These are phyloP conservation scores for Hydractinia symbiolongicarpus DNA, from an alignment of 30 jellyfish, hydroid and myxozoan species.

Conservation along the genomic window DNA sequence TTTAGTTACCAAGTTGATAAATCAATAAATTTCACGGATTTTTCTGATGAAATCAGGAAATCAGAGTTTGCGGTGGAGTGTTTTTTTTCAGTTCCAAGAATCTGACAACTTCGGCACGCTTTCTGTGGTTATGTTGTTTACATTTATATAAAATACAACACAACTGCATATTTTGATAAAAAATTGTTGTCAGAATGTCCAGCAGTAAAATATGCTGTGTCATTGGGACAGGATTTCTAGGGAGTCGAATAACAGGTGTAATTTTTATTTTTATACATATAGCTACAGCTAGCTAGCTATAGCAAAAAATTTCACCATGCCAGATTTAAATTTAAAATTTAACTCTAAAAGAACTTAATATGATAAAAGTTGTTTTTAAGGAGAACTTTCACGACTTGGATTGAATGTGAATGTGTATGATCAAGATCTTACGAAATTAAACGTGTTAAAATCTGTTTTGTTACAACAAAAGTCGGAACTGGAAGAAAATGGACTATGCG, in stretches of 20 bases:
- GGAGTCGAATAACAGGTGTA: conserved; percentile 13
- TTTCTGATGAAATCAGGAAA: too few relatives aligned
- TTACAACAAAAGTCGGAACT: not conserved
- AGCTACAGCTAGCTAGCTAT: too few relatives aligned
- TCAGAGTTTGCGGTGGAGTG: too few relatives aligned
- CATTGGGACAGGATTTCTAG: conserved; percentile 9
- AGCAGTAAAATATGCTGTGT: not conserved
- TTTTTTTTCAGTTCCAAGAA: too few relatives aligned
- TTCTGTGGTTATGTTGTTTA: too few relatives aligned
- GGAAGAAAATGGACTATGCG: not conserved
- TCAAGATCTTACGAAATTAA: not conserved
- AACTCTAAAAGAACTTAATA: not conserved
- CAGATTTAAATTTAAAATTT: too few relatives aligned
- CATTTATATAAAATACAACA: too few relatives aligned
- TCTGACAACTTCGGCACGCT: too few relatives aligned
- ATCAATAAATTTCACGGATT: not conserved
- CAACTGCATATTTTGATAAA: too few relatives aligned
- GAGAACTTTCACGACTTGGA: conserved; percentile 6
- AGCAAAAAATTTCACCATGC: too few relatives aligned
- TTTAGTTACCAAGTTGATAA: conserved; percentile 1
- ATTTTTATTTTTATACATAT: not conserved
- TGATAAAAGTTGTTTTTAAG: not conserved
- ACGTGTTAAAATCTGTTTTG: not conserved
- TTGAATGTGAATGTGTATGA: conserved; percentile 1
- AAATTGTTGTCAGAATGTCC: not conserved